Base-by-base conservation (phyloP, 2,888 invertebrate species). In the Lochmaea crataegi region DNA sequence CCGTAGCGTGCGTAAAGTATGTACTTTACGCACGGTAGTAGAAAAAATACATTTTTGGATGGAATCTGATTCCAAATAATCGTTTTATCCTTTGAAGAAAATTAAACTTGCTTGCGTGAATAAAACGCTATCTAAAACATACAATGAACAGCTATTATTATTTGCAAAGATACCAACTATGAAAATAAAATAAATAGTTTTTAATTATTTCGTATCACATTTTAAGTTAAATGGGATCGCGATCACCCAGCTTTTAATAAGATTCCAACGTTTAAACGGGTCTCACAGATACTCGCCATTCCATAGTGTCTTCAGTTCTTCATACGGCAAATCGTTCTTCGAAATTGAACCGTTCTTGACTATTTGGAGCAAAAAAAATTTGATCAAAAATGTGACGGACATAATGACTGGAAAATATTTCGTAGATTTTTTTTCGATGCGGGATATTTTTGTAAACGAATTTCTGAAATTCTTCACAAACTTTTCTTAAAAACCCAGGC, bases 301-400 rank as follows among this genome's bases (percentile, higher is more conserved):
- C 78, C 80, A 77, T 78, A 78, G 75, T 75, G 77, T 78, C 77
- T 79, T 72, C 72, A 68, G 73, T 77, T 78, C 74, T 74, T 76
- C 74, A 69, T 73, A 60, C 61, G 42, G 61, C 61, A 63, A 69
- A 76, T 70, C 58, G 71, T 73, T 70, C 70, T 70, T 26, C 63
- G 69, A 69, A 69, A 53, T 42, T 14, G 56, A 65, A 53, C 32
- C 14, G 18, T 42, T 51, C 45, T 48, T 61, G 51, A 51, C 69
- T 63, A 63, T 69, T 69, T 63, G 41, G 53, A 41, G 53, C 61
- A 56, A 65, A 70, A 69, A 69, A 70, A 65, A 64, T 53, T 70
- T 45, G 64, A 63, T 53, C 70, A 64, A 64, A 70, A 64, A 70
- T 70, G 64, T 57, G 41, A 42, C 64, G 22, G 70, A 70, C 70